A percentile compares a stretch with the other conserved stretches of the same genome.
These are phyloP conservation scores for Drosophila hamatofila DNA, from an alignment of 2,888 invertebrate genomes.

Conservation along the genomic window DNA sequence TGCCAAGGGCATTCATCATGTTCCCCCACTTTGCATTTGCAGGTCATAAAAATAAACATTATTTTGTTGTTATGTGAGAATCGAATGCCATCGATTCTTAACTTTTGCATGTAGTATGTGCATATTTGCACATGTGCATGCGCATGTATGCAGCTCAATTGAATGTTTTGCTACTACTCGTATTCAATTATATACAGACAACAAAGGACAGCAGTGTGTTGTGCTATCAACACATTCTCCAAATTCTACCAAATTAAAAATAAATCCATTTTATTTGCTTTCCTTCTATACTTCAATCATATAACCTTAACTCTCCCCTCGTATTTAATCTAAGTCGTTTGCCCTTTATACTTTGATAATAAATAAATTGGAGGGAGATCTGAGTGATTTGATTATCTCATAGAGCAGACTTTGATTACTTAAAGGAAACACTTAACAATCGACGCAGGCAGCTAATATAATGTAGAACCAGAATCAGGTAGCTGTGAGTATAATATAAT, in stretches of 20 bases:
- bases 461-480: background rate
- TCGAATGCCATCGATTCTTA: conserved; percentile 35
- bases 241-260: background rate
- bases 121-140: conserved; percentile 31
- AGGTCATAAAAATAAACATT: conserved; percentile 51
- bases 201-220: conserved; percentile 41
- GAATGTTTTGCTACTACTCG: background rate
- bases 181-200: conserved; percentile 19
- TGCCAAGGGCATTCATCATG: conserved; percentile 4
- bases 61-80: conserved; percentile 43
- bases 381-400: background rate
- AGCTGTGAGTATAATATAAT: background rate
- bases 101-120: conserved; percentile 15
- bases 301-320: background rate
- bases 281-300: background rate
- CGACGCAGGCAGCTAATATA: background rate
- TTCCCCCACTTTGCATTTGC: conserved; percentile 45
- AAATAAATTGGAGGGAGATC: background rate
- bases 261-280: too few relatives aligned
- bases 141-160: conserved; percentile 8
- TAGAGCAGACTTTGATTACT: background rate
- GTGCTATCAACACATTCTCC: conserved; percentile 8
- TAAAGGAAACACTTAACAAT: background rate
- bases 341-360: background rate
- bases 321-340: background rate